Evolutionary conservation across 2,888 invertebrate species (phyloP).

Genomic region (Scaptodrosophila latifasciaeformis): DNA sequence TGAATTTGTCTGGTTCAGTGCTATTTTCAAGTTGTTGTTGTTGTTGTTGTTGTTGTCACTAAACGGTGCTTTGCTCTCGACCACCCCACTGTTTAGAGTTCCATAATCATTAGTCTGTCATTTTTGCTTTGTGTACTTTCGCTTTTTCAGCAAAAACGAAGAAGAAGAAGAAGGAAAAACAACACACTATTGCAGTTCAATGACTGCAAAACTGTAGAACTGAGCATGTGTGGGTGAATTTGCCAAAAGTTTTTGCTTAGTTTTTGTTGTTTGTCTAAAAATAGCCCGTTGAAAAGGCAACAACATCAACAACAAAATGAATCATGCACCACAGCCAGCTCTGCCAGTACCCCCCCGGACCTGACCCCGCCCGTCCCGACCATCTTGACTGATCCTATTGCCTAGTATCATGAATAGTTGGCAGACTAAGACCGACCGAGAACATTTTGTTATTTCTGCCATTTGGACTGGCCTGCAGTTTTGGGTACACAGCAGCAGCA

Average conservation of each 20-base stretch:
- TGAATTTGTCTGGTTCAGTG: background rate
- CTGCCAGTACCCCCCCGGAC: background rate
- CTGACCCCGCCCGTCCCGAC: conserved; percentile 4
- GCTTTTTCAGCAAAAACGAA: conserved; percentile 12
- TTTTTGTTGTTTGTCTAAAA: conserved; percentile 23
- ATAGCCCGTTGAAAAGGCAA: conserved; percentile 23
- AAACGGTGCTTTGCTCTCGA: no score
- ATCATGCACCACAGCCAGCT: background rate
- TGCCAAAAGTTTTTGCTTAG: conserved; percentile 6
- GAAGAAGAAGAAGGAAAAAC: background rate
- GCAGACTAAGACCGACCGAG: background rate
- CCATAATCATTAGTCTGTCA: conserved; percentile 6
- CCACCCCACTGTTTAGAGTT: background rate
- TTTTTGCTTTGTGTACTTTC: conserved; percentile 25
- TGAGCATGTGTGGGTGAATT: background rate
- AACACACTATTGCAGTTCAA: no score
- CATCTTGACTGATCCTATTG: conserved; percentile 48
- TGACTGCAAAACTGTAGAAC: conserved; percentile 34
- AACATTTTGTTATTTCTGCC: conserved; percentile 4
- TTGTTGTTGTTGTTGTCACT: background rate
- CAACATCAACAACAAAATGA: conserved; percentile 4
- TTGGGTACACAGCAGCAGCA: background rate
- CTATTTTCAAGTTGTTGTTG: background rate
- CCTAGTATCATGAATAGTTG: conserved; percentile 8
- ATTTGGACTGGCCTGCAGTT: conserved; percentile 6